Evolutionary conservation across 2,888 invertebrate species (phyloP).

Genomic region (Pseudanteris insignis): DNA sequence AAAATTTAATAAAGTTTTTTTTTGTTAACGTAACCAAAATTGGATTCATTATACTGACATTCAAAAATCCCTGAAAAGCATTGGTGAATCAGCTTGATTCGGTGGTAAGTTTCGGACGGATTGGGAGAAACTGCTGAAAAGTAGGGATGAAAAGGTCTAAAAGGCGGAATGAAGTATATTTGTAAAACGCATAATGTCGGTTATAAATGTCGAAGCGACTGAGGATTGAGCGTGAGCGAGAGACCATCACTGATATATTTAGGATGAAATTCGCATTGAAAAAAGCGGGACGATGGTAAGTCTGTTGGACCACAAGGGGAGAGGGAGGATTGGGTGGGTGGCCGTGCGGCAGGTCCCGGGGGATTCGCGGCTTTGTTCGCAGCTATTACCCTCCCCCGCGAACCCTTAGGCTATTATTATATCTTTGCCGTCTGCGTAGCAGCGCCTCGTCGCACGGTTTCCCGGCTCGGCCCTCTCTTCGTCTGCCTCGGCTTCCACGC

Average conservation of each 20-base stretch:
- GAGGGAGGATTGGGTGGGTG: background rate
- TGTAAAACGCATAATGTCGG: slow-evolving; percentile 41
- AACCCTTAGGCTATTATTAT: slow-evolving; percentile 66
- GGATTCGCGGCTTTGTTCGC: slow-evolving; percentile 65
- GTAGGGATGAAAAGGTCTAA: slow-evolving; percentile 25
- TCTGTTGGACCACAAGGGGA: slow-evolving; percentile 32
- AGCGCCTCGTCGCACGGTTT: slow-evolving; percentile 42
- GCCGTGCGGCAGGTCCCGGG: slow-evolving; percentile 50
- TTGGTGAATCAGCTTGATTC: slow-evolving; percentile 14
- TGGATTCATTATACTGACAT: background rate
- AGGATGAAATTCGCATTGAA: slow-evolving; percentile 62
- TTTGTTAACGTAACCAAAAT: background rate
- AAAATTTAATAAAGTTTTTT: too few relatives aligned
- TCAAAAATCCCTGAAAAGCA: too few relatives aligned
- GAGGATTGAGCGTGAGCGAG: slow-evolving; percentile 46
- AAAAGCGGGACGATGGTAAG: slow-evolving; percentile 43
- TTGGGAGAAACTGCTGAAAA: slow-evolving; percentile 28
- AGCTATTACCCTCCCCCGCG: slow-evolving; percentile 65
- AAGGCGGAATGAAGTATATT: slow-evolving; percentile 36
- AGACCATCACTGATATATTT: slow-evolving; percentile 59
- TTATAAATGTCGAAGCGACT: slow-evolving; percentile 44
- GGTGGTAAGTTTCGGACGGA: slow-evolving; percentile 26
- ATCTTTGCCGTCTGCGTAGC: slow-evolving; percentile 59
- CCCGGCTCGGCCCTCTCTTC: slow-evolving; percentile 34
- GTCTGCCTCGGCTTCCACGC: slow-evolving; percentile 46